A percentile compares a stretch with the other conserved stretches of the same genome.
These are phyloP conservation scores for Archips xylosteana DNA, from an alignment of 2,888 invertebrate species.

Conservation along the genomic window DNA sequence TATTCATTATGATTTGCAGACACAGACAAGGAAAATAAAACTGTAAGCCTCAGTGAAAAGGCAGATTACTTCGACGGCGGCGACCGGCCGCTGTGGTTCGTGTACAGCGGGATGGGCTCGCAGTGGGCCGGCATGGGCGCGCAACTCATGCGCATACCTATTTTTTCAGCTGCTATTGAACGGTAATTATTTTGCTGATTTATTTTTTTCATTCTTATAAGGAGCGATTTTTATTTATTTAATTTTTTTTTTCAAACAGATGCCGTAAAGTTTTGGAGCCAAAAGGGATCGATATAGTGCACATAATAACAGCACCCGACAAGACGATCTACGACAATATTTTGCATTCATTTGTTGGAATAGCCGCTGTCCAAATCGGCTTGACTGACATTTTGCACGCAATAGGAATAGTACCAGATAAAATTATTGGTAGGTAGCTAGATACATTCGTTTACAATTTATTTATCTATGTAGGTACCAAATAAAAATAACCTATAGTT, in stretches of 20 bases:
- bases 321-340: constrained; percentile 85
- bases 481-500: too few species aligned
- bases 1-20: constrained; percentile 48
- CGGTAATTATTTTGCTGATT: constrained; percentile 52
- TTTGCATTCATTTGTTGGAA: constrained; percentile 90
- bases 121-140: constrained; percentile 90
- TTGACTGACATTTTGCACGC: constrained; percentile 74
- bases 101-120: constrained; percentile 91
- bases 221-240: not conserved
- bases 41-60: constrained; percentile 57
- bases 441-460: constrained; percentile 55
- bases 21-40: constrained; percentile 57
- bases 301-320: constrained; percentile 88
- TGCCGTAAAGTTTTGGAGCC: constrained; percentile 85
- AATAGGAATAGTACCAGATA: constrained; percentile 88
- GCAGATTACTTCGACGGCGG: constrained; percentile 61
- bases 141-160: constrained; percentile 86
- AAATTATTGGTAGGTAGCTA: constrained; percentile 87
- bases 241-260: constrained; percentile 51
- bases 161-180: constrained; percentile 85
- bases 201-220: not conserved
- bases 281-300: constrained; percentile 87
- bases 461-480: not conserved
- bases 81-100: constrained; percentile 87
- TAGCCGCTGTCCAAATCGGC: constrained; percentile 89